Base-by-base conservation (phyloP, 1,140 invertebrate genomes). In the Littorina saxatilis region DNA sequence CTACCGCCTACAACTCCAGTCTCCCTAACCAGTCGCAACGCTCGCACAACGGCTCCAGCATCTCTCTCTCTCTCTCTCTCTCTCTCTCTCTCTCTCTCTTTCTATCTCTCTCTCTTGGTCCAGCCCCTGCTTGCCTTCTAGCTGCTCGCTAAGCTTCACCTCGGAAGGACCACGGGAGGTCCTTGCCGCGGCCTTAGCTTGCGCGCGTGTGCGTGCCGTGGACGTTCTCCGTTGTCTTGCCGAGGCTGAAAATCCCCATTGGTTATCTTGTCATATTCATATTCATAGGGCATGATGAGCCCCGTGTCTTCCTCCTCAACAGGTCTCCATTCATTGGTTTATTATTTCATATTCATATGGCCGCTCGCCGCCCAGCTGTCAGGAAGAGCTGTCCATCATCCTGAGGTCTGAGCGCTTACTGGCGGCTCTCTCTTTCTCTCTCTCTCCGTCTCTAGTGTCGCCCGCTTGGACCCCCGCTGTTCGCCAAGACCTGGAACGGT, bases 281-380 rank as follows among this genome's bases (percentile, higher is more conserved):
- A 3, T 39, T 15, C 29, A 35, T 17, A 32, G 55, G 66, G 66
- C 66, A 35, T 68, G 66, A 68, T 35, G 66, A n/a, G 61, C 61
- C 27, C 9, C 27, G n/a, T 47, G 23, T 63, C 66, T 39, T 68
- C 66, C 17, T 63, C 61, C 29, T 68, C 29, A 68, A 15, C 63
- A 58, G 55, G 55, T 58, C 55, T 23, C 55, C 55, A 23, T 58
- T 27, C 55, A 58, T 58, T 58, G 55, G 55, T 20, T 58, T 68
- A 23, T 76, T 50, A 58, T 76, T 58, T 75, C 50, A 76, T 76
- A 76, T 76, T 76, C 74, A 76, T 76, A 76, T 52, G 55, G 27
- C 32, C 39, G 35, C 29, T 7, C 55, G 20, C 27, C 55, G 43
- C 74, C 74, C 50, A 55, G 43, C 43, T 58, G 43, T 76, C 66